phyloP scores from a whole-genome alignment of 2,888 invertebrate genomes.

The Drosophila mulleri region DNA sequence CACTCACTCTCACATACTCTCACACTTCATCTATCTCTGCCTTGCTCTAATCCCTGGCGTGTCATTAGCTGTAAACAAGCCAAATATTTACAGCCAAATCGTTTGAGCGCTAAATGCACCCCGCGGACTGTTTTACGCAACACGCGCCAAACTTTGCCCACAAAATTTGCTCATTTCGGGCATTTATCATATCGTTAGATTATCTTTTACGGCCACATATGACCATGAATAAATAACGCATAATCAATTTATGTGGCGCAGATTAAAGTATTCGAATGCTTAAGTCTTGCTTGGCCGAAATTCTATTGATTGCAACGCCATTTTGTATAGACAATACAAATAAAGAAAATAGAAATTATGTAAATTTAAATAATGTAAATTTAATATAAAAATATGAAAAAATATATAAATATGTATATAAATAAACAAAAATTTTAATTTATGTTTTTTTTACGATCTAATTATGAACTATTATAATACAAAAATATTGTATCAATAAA shows the following conservation, averaged over 20 bases:
- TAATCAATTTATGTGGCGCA: conserved; percentile 1
- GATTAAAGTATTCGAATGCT: conserved; percentile 2
- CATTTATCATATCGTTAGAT: conserved; percentile 9
- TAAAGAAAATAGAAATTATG: neutral
- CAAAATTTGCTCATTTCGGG: neutral
- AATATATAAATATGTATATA: too few species aligned
- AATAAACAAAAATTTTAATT: too few species aligned
- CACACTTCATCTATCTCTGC: neutral
- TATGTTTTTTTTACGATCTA: too few species aligned
- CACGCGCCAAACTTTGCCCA: conserved; percentile 20
- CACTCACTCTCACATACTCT: neutral
- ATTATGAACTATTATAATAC: too few species aligned
- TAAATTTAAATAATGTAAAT: too few species aligned
- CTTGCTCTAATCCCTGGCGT: conserved; percentile 45
- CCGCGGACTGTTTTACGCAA: conserved; percentile 41
- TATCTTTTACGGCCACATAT: conserved; percentile 7
- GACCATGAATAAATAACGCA: conserved; percentile 16
- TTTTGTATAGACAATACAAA: neutral
- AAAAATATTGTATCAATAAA: too few species aligned
- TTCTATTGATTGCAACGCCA: neutral
- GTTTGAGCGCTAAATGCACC: conserved; percentile 58
- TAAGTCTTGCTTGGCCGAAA: neutral
- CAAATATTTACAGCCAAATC: conserved; percentile 65
- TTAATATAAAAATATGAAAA: too few species aligned
- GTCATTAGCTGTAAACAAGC: conserved; percentile 59